Conservation (phyloP, 2,113 vertebrate genomes). For the Protobothrops mucrosquamatus region DNA sequence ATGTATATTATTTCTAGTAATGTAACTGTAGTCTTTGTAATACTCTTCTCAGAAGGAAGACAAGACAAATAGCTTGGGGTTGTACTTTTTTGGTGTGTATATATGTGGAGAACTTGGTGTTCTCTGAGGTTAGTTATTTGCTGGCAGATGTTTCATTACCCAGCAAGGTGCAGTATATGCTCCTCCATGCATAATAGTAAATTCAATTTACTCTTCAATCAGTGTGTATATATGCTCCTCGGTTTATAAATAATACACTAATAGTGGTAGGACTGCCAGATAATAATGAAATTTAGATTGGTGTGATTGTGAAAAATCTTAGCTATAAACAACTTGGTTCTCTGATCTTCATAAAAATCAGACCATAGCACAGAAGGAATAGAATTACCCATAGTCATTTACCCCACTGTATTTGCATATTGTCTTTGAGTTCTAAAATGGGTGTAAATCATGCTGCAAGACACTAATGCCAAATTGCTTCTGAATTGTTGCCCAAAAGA, state of each 20-base stretch:
- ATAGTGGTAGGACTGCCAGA: background rate
- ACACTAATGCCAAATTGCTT: background rate
- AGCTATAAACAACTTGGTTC: background rate
- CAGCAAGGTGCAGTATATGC: background rate
- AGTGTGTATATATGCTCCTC: background rate
- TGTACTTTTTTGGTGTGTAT: background rate
- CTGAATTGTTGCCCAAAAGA: background rate
- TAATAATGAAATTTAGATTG: background rate
- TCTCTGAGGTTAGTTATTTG: background rate
- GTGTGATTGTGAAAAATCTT: background rate
- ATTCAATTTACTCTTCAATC: background rate
- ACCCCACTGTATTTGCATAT: background rate
- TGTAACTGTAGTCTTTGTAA: background rate
- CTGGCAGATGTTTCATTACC: background rate
- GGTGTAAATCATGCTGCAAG: background rate
- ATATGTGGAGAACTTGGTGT: background rate
- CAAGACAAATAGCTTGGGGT: background rate
- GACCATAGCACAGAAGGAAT: background rate
- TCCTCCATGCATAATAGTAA: background rate
- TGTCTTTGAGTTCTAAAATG: background rate
- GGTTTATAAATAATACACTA: background rate
- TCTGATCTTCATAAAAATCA: background rate
- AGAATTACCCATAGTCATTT: background rate
- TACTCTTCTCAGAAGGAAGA: background rate
- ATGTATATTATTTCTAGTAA: background rate